Conservation (phyloP, 1,140 invertebrate genomes). For the Lycorma delicatula region DNA sequence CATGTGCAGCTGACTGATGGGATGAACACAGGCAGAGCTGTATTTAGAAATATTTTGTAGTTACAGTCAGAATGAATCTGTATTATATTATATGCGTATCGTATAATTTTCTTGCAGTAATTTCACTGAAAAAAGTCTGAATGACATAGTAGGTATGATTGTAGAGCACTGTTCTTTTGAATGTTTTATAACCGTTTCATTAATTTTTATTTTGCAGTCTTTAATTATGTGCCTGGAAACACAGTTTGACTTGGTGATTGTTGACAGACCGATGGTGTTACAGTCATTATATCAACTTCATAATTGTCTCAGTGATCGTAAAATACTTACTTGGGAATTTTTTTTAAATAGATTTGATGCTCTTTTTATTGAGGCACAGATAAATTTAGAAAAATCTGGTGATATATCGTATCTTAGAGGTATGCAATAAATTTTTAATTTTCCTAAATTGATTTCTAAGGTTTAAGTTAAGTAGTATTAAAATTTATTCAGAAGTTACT, state of each 20-base stretch:
- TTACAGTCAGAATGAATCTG: too few species aligned
- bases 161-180: too few species aligned
- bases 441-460: too few species aligned
- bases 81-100: too few species aligned
- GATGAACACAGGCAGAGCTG: too few species aligned
- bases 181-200: too few species aligned
- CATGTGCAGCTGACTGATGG: too few species aligned
- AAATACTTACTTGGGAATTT: constrained; percentile 94
- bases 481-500: too few species aligned
- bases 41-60: too few species aligned
- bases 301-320: constrained; percentile 82
- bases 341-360: constrained; percentile 96
- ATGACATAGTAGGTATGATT: too few species aligned
- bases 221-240: constrained; percentile 80
- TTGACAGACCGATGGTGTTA: constrained; percentile 95
- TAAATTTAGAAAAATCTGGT: constrained; percentile 69
- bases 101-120: too few species aligned
- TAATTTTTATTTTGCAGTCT: constrained; percentile 46
- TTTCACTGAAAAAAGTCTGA: too few species aligned
- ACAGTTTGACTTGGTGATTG: constrained; percentile 89
- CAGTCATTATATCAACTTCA: constrained; percentile 91
- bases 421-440: constrained; percentile 39
- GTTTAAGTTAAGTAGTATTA: background rate
- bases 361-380: constrained; percentile 90
- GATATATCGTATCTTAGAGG: constrained; percentile 76